Base-by-base conservation (phyloP, 2,113 vertebrate species). In the Cyanistes caeruleus region DNA sequence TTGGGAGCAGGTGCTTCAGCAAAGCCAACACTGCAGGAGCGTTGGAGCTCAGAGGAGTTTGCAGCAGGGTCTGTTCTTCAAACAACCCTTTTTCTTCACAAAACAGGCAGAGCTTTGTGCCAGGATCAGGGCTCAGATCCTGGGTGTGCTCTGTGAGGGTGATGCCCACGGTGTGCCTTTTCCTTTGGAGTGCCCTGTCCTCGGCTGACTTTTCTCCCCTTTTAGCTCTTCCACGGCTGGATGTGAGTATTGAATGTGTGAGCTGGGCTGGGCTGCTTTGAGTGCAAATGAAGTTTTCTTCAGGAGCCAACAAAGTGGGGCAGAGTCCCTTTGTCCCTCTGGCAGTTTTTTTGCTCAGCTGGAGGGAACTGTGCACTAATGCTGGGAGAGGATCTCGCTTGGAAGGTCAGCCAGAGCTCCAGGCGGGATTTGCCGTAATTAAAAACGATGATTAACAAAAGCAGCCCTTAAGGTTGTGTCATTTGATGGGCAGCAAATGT, bases 351-450 rank as follows among this genome's bases (percentile, higher is more conserved):
- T 74, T 56, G 43, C 89, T 85, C 53, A 79, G 64, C 59, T 63
- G 30, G 77, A 59, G 63, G 39, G 93, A 83, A 64, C 79, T 83
- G 79, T 90, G 85, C 10, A 1, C 56, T 52, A 6, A 14, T 53
- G 46, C 91, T 88, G 91, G 65, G 89, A 78, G 82, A 93, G 41
- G 79, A 68, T 89, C 30, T 13, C 13, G 0, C 6, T 35, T 35
- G 48, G 55, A 81, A 63, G 16, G 35, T 81, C 60, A 77, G 80
- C 81, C 93, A 91, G 64, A 95, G 16, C 75, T 83, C 52, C 30
- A 6, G 7, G 1, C 10, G 13, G 81, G 39, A 62, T 88, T 58
- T 30, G 33, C 41, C 20, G 28, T 89, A 46, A 90, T 92, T 92
- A 88, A 83, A 81, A 70, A 41, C 88, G 51, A 33, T 63, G 51